phyloP scores from a whole-genome alignment of 2,888 invertebrate species.

The Caradrina kadenii region DNA sequence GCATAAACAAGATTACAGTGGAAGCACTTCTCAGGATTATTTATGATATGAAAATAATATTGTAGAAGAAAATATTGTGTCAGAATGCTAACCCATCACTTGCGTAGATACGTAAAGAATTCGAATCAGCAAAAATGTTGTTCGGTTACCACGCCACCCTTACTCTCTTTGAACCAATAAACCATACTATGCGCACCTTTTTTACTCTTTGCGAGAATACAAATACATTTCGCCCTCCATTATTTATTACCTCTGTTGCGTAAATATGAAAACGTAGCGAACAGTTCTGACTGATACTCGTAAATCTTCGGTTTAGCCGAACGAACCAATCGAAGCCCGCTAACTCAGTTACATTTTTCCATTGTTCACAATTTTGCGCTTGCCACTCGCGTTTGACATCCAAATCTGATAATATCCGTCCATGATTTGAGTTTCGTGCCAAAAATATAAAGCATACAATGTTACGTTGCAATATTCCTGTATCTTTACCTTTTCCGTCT shows the following conservation, averaged over 20 bases:
- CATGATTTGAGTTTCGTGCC: constrained; percentile 57
- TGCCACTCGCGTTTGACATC: constrained; percentile 53
- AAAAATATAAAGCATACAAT: constrained; percentile 51
- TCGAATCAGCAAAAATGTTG: constrained; percentile 25
- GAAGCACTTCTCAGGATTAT: constrained; percentile 25
- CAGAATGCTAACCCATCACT: constrained; percentile 7
- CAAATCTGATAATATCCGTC: constrained; percentile 64
- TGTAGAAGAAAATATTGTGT: constrained; percentile 20
- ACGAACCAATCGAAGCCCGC: constrained; percentile 56
- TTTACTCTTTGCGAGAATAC: constrained; percentile 52
- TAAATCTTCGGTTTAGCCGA: constrained; percentile 63
- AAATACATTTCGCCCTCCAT: constrained; percentile 56
- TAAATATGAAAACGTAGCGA: constrained; percentile 60
- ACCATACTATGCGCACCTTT: constrained; percentile 41
- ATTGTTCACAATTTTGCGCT: constrained; percentile 63
- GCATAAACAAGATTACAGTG: constrained; percentile 15
- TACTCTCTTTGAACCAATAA: constrained; percentile 43
- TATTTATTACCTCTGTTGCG: constrained; percentile 61
- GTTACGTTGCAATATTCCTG: constrained; percentile 45
- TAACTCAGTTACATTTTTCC: constrained; percentile 63
- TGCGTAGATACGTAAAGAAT: constrained; percentile 18
- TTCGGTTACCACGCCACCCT: constrained; percentile 16
- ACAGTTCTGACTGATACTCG: constrained; percentile 58
- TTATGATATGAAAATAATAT: constrained; percentile 19
- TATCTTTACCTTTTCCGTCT: constrained; percentile 19